Percentiles rank a stretch among this genome's conserved stretches.
phyloP scores from a whole-genome alignment of 92 coral and sea anemone species.

The Epizoanthus ramosus region DNA sequence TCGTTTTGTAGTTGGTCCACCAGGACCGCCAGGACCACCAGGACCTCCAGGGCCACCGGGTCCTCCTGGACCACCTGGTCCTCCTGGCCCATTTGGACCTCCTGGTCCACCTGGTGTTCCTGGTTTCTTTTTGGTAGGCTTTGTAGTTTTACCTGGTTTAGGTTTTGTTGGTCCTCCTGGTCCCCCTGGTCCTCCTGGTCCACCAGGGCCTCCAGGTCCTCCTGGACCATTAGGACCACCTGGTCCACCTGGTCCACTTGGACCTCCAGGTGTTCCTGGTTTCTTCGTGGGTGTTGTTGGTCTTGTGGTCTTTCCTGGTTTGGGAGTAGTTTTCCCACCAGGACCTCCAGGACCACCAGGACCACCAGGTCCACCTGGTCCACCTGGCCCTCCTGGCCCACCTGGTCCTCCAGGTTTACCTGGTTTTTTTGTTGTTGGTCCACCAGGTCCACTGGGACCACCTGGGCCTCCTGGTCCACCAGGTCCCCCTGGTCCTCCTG shows the following conservation, averaged over 20 bases:
- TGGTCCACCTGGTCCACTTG: conserved; percentile 79
- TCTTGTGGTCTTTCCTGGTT: conserved; percentile 64
- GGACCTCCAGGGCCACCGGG: conserved; percentile 74
- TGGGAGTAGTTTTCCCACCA: conserved; percentile 63
- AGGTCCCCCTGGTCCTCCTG: conserved; percentile 76
- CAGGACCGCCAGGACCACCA: conserved; percentile 48
- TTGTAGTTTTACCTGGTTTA: conserved; percentile 63
- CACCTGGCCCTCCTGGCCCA: conserved; percentile 63
- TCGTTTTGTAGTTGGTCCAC: conserved; percentile 31
- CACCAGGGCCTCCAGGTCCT: conserved; percentile 73
- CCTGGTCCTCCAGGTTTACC: conserved; percentile 71
- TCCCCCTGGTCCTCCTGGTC: conserved; percentile 62
- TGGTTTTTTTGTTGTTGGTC: conserved; percentile 56
- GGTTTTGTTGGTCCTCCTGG: conserved; percentile 63
- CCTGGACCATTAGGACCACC: conserved; percentile 80
- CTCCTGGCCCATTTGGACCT: conserved; percentile 60
- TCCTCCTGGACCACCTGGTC: conserved; percentile 70
- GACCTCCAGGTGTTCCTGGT: conserved; percentile 79
- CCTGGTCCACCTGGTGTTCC: conserved; percentile 52
- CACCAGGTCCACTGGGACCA: conserved; percentile 81
- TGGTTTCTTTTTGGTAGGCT: conserved; percentile 60
- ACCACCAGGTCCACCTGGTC: conserved; percentile 76
- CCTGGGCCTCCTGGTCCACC: conserved; percentile 74
- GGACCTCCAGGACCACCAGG: conserved; percentile 56
- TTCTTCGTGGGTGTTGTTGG: conserved; percentile 67